Conservation (phyloP, 2,797 vertebrate species). For the Orientallactaga sibirica region DNA sequence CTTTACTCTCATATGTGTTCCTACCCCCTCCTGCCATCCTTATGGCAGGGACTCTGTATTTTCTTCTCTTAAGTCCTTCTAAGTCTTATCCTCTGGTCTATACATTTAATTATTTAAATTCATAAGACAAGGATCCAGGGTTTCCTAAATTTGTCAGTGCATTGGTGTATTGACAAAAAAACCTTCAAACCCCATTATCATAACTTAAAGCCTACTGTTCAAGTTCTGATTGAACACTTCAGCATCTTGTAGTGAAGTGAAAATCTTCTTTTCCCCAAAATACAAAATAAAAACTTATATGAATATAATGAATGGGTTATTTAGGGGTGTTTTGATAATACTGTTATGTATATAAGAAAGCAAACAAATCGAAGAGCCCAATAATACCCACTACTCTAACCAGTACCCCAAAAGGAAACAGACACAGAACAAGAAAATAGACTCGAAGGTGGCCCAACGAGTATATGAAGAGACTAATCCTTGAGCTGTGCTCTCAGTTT, state of each 20-base stretch:
- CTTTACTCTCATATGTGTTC: no score
- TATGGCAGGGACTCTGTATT: no score
- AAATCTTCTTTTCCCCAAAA: background rate
- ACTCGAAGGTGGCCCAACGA: background rate
- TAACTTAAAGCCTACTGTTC: background rate
- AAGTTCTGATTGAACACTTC: slow-evolving; percentile 18
- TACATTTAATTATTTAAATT: no score
- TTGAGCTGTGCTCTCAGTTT: background rate
- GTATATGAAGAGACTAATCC: background rate
- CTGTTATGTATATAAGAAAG: slow-evolving; percentile 6
- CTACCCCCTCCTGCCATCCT: no score
- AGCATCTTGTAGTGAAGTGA: background rate
- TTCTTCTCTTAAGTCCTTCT: no score
- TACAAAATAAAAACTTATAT: background rate
- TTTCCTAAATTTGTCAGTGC: no score
- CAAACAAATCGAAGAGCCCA: background rate
- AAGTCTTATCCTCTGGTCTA: no score
- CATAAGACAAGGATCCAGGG: no score
- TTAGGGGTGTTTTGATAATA: background rate
- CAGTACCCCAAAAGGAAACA: background rate
- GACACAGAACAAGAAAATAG: background rate
- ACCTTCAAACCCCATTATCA: no score
- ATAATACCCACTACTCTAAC: background rate
- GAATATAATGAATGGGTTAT: background rate
- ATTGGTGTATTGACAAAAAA: no score